Base-by-base conservation (phyloP, 2,888 invertebrate species). In the Drosophila longiperda region DNA sequence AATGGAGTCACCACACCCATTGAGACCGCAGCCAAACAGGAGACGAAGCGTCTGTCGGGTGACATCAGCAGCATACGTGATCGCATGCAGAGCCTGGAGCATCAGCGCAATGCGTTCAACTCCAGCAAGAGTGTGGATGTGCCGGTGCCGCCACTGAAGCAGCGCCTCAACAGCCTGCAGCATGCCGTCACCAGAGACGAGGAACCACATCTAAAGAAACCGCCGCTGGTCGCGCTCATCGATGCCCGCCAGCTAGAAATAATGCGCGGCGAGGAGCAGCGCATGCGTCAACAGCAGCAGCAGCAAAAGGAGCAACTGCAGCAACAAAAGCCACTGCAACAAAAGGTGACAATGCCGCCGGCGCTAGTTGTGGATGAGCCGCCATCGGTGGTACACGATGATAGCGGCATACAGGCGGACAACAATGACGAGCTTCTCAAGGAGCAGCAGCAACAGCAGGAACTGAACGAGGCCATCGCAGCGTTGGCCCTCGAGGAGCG, bases 341-440 rank as follows among this genome's bases (percentile, higher is more conserved):
- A 58, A 8, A 65, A 59, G 45, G 12, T 63, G 54, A 54, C 77
- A 48, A 33, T 66, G n/a, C 79, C 76, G 6, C 82, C 86, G 7
- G 68, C 75, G 6, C 48, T 88, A 20, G 55, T 83, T 60, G 76
- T 87, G 26, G 81, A 88, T 40, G 83, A 84, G 15, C 75, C 82
- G 7, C 83, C 81, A 15, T 40, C 45, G 96, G 92, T 95, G 95
- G 73, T 87, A 52, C 82, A 82, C 48, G 97, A 97, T 92, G 97
- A 97, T 65, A 93, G 92, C 80, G 92, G 93, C 58, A 93, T 92
- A 77, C 97, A 97, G 87, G 97, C 96, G 32, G 96, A 96, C 11
- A 77, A 72, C 64, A 95, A 96, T 90, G 97, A 92, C 54, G 89
- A 90, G 8, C 72, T 91, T 57, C 62, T 73, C 17, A 69, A 76